Conservation (phyloP, 1,140 invertebrate species). For the Drosophila insularis region DNA sequence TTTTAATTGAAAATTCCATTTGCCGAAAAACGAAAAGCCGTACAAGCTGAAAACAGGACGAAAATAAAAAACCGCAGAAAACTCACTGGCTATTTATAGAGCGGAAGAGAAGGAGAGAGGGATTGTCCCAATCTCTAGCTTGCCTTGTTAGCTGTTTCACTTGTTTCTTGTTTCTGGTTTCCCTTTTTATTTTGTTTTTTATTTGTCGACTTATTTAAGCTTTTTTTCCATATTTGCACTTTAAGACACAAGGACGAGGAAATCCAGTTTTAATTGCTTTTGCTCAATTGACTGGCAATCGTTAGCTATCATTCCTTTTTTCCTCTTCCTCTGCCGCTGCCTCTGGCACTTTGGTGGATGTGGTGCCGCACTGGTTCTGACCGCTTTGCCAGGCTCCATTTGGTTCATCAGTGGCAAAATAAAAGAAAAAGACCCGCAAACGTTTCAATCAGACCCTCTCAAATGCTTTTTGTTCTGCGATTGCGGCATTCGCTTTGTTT, state of each 20-base stretch:
- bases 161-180: conserved; percentile 12
- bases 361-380: background rate
- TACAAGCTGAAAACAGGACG: background rate
- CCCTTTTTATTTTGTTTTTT: conserved; percentile 2
- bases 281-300: conserved; percentile 81
- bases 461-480: conserved; percentile 56
- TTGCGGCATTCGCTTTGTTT: conserved; percentile 26
- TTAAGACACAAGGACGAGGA: conserved; percentile 54
- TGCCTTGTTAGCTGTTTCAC: conserved; percentile 11
- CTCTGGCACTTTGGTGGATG: background rate
- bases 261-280: conserved; percentile 82
- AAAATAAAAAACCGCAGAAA: conserved; percentile 62
- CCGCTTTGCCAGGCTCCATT: conserved; percentile 40
- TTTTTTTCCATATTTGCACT: conserved; percentile 62
- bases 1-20: conserved; percentile 80
- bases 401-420: conserved; percentile 7
- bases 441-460: conserved; percentile 55
- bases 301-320: conserved; percentile 16
- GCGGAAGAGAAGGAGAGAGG: background rate
- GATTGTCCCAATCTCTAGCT: conserved; percentile 16
- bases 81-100: conserved; percentile 29
- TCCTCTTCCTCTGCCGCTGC: background rate
- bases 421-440: conserved; percentile 13
- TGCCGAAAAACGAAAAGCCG: conserved; percentile 30
- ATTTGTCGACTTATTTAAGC: conserved; percentile 71